A percentile compares a stretch with the other conserved stretches of the same genome.
Evolutionary conservation across 2,888 invertebrate species (phyloP).

Genomic region (Pediacus dermestoides): DNA sequence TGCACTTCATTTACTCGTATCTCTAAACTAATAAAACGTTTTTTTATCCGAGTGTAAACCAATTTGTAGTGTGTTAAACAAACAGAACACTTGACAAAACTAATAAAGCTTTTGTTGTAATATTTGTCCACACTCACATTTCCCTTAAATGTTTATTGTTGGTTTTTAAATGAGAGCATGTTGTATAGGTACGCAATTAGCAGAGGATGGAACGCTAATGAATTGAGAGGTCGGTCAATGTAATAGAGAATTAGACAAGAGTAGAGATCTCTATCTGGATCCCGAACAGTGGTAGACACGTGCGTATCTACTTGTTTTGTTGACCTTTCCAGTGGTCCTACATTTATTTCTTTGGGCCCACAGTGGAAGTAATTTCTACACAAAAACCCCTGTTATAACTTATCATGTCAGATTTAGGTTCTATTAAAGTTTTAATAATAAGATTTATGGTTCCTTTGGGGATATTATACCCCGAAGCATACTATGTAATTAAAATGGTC

Average conservation of each 20-base stretch:
- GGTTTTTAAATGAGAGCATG: no score
- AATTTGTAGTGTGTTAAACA: no score
- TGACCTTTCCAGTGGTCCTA: slow-evolving; percentile 6
- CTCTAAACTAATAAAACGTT: no score
- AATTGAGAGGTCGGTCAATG: slow-evolving; percentile 2
- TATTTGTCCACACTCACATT: no score
- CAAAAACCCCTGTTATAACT: slow-evolving; percentile 7
- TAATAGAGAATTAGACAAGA: slow-evolving; percentile 4
- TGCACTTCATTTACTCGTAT: no score
- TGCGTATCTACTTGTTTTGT: slow-evolving; percentile 7
- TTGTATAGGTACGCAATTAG: no score
- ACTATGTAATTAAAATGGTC: no score
- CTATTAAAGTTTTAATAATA: slow-evolving; percentile 4
- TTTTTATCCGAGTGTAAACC: no score
- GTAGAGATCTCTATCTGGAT: slow-evolving; percentile 6
- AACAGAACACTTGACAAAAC: no score
- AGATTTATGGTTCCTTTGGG: slow-evolving; percentile 3
- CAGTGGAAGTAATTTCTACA: slow-evolving; percentile 3
- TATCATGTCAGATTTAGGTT: slow-evolving; percentile 7
- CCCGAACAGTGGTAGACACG: slow-evolving; percentile 8
- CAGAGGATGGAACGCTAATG: slow-evolving; percentile 1
- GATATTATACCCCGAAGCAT: no score
- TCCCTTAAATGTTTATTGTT: no score
- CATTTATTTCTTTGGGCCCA: slow-evolving; percentile 3
- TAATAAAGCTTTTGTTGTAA: no score